Evolutionary conservation across 2,888 invertebrate genomes (phyloP), one percentile per base, ranked within the genome.

Genomic region (Sinelater perroti): DNA sequence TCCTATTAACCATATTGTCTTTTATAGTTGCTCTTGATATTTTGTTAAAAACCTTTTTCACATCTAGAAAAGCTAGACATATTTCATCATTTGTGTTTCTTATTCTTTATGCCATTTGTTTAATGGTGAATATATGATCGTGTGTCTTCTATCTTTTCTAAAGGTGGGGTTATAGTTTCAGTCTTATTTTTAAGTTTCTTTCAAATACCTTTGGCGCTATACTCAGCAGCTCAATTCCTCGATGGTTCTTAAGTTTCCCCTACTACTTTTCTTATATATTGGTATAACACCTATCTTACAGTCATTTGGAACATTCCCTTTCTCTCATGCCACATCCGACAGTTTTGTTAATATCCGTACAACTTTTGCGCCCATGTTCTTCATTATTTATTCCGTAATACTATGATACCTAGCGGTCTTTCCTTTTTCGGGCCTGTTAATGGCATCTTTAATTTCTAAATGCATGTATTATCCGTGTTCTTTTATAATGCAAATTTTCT

Each of bases 191-290:
- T 8, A 30, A 30, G 11, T 10, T 30, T 30, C 8, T 4, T 11
- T 30, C n/a, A n/a, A 10, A 3, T 30, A 30, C 30, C 30, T 30
- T 30, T n/a, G 30, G 11, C 11, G 8, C 5, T 30, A 30, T 30
- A 11, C 30, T 30, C 30, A 30, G 30, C 30, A 30, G 30, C 2
- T n/a, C 11, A 11, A 30, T 30, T 30, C 30, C 4, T 30, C 30
- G n/a, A n/a, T 30, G 11, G n/a, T 30, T 30, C 3, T 30, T 30
- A 3, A 24, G 11, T 30, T 11, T 8, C 30, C 11, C 11, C 3
- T 30, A 11, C 11, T n/a, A 3, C 30, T 11, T 21, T 57, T 57
- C 20, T 56, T 58, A 38, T 45, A 30, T 30, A 30, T 30, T 30
- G 30, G 30, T n/a, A 30, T 11, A 30, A 30, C 8, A 5, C 30